These are phyloP conservation scores for Cyrtonyx montezumae DNA, from an alignment of 2,113 vertebrate species.

Conservation along the genomic window DNA sequence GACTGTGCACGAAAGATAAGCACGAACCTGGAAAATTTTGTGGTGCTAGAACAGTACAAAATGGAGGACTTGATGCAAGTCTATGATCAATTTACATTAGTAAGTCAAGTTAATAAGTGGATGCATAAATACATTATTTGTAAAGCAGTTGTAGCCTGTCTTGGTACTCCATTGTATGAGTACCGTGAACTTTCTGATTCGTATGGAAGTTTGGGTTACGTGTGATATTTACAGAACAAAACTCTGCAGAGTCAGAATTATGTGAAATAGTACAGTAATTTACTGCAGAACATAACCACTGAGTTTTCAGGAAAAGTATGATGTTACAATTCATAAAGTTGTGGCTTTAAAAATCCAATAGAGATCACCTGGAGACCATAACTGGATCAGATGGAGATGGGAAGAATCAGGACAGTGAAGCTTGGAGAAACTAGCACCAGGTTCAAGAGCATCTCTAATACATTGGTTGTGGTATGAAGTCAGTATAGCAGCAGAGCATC, in stretches of 20 bases:
- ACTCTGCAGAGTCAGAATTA: conserved; percentile 42
- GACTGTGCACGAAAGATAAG: conserved; percentile 96
- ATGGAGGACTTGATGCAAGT: conserved; percentile 97
- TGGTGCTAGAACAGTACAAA: conserved; percentile 98
- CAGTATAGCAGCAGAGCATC: conserved; percentile 73
- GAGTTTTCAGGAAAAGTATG: conserved; percentile 60
- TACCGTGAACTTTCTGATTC: conserved; percentile 23
- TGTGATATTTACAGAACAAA: conserved; percentile 37
- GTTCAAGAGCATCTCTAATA: conserved; percentile 74
- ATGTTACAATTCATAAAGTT: conserved; percentile 74
- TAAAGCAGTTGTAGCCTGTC: conserved; percentile 62
- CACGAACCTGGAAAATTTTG: conserved; percentile 93
- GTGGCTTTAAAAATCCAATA: conserved; percentile 74
- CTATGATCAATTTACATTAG: conserved; percentile 99
- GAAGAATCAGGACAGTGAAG: conserved; percentile 73
- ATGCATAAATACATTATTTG: conserved; percentile 69
- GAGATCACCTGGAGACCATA: conserved; percentile 74
- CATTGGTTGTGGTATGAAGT: conserved; percentile 73
- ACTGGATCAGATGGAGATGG: conserved; percentile 74
- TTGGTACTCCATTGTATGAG: conserved; percentile 41
- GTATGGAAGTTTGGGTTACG: conserved; percentile 41
- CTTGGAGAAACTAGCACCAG: conserved; percentile 72
- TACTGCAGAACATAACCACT: conserved; percentile 62
- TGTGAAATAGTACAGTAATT: conserved; percentile 54
- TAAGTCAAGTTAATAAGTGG: conserved; percentile 84